phyloP scores from a whole-genome alignment of 2,797 vertebrate genomes.

The Orestias chungarensis region DNA sequence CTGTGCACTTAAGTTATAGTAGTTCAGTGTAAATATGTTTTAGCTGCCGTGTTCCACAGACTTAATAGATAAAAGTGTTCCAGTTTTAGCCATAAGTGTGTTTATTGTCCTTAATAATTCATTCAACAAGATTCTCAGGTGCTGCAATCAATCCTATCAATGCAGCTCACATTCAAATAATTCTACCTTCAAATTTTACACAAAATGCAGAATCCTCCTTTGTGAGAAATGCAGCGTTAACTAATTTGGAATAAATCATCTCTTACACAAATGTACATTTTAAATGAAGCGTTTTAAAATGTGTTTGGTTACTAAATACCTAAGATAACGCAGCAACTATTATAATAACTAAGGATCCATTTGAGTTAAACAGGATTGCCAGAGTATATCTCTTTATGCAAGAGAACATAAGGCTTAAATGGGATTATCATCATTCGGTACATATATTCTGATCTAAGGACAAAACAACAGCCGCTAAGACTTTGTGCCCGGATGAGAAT shows the following conservation, averaged over 20 bases:
- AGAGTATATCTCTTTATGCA: constrained; percentile 8
- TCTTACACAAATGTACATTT: neutral
- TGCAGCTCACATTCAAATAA: constrained; percentile 17
- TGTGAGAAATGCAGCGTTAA: too few species aligned
- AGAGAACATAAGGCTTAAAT: constrained; percentile 17
- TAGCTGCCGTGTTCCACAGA: too few species aligned
- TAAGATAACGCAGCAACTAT: neutral
- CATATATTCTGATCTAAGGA: constrained; percentile 24
- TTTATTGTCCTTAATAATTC: too few species aligned
- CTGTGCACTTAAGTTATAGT: too few species aligned
- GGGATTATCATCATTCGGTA: constrained; percentile 25
- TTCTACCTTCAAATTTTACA: constrained; percentile 26
- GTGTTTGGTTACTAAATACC: constrained; percentile 5
- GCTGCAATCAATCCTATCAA: too few species aligned
- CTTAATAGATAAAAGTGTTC: too few species aligned
- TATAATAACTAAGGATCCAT: constrained; percentile 9
- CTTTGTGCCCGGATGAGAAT: constrained; percentile 32
- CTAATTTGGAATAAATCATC: constrained; percentile 26
- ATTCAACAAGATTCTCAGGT: too few species aligned
- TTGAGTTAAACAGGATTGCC: neutral
- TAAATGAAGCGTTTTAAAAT: constrained; percentile 4
- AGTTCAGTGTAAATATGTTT: too few species aligned
- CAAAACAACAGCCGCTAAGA: constrained; percentile 30
- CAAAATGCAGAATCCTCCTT: neutral
- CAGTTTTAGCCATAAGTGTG: too few species aligned